A percentile compares a stretch with the other conserved stretches of the same genome.
Conservation (phyloP, 2,113 vertebrate genomes). For the Mormyrus lacerda region DNA sequence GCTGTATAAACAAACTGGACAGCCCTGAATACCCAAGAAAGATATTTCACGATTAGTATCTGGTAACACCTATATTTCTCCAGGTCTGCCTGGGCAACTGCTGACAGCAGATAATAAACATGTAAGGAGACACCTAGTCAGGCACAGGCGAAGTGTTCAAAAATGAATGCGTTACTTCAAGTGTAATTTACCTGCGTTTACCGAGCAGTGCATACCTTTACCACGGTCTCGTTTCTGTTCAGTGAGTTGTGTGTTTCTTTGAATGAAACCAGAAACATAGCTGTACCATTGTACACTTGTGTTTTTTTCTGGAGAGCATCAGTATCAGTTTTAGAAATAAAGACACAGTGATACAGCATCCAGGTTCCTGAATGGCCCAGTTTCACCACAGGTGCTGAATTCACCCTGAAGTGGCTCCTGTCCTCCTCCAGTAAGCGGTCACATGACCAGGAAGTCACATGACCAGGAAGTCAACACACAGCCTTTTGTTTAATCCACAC, state of each 20-base stretch:
- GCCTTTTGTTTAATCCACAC: not conserved
- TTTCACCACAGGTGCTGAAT: not conserved
- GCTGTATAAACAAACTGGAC: not conserved
- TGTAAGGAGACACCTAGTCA: not conserved
- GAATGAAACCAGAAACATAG: not conserved
- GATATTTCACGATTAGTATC: not conserved
- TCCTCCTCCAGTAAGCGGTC: not conserved
- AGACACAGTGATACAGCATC: not conserved
- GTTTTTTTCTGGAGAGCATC: not conserved
- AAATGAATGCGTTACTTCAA: conserved; percentile 2
- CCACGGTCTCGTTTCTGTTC: not conserved
- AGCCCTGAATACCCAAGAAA: not conserved
- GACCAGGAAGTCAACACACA: not conserved
- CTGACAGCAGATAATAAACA: not conserved
- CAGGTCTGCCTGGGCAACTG: not conserved
- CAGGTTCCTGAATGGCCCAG: not conserved
- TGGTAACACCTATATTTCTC: not conserved
- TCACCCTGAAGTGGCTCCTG: not conserved
- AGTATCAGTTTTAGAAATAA: not conserved
- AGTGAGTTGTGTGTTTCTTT: not conserved
- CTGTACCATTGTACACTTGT: not conserved
- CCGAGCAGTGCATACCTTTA: not conserved
- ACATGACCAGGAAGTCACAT: not conserved
- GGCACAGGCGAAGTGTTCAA: not conserved
- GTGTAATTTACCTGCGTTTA: not conserved